Conservation (phyloP, 2,113 vertebrate species). For the Pygoscelis adeliae region DNA sequence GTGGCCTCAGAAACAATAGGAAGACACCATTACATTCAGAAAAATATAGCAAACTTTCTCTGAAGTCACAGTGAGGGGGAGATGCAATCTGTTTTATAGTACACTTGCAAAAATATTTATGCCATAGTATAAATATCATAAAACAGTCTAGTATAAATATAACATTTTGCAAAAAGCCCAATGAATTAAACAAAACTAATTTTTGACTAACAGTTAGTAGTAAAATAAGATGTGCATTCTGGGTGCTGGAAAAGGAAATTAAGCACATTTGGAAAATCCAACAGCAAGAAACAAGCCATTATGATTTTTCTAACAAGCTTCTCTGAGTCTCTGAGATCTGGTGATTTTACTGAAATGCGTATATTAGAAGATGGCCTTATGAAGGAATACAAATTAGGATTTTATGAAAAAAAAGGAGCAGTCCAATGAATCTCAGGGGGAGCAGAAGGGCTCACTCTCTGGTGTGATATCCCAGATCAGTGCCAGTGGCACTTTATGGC, state of each 20-base stretch:
- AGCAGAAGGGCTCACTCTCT: background rate
- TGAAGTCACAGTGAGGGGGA: slow-evolving; percentile 10
- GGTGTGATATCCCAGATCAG: background rate
- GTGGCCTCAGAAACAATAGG: background rate
- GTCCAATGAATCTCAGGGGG: background rate
- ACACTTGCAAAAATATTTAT: slow-evolving; percentile 47
- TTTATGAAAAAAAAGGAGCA: background rate
- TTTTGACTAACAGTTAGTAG: slow-evolving; percentile 18
- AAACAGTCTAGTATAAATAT: slow-evolving; percentile 22
- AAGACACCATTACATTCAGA: background rate
- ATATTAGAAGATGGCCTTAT: background rate
- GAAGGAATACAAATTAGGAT: background rate
- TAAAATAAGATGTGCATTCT: background rate
- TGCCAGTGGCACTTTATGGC: background rate
- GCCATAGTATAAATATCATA: background rate
- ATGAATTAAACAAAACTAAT: slow-evolving; percentile 19
- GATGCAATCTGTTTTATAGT: background rate
- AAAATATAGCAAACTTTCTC: slow-evolving; percentile 11
- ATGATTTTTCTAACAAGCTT: background rate
- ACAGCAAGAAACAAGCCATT: background rate
- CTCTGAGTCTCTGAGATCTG: background rate
- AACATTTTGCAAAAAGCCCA: background rate
- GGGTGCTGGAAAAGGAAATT: background rate
- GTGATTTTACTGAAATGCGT: background rate
- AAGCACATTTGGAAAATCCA: background rate